phyloP scores from a whole-genome alignment of 1,140 invertebrate genomes.

The Drosophila nannoptera region DNA sequence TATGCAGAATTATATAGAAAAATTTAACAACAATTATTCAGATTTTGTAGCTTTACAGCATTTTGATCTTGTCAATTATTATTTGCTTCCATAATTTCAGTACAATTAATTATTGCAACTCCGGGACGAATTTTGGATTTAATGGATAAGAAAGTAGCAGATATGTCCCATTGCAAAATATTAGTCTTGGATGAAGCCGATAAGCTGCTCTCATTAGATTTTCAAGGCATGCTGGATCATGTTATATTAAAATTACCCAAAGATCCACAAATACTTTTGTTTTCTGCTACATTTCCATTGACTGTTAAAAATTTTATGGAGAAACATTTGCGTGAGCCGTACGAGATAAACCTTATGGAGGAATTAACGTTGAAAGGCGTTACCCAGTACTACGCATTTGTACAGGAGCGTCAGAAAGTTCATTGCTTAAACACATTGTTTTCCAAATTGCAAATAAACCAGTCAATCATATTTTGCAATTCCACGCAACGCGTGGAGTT shows the following conservation, averaged over 20 bases:
- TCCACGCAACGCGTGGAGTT: constrained; percentile 99
- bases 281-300: constrained; percentile 99
- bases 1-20: background rate
- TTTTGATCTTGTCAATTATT: constrained; percentile 1
- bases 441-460: constrained; percentile 99
- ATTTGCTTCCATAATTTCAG: constrained; percentile 80
- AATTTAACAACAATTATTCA: background rate
- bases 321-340: constrained; percentile 96
- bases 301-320: constrained; percentile 99
- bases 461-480: constrained; percentile 99
- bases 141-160: constrained; percentile 99
- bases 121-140: constrained; percentile 99
- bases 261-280: constrained; percentile 98
- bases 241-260: constrained; percentile 95
- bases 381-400: constrained; percentile 99
- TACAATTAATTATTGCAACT: constrained; percentile 99
- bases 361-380: constrained; percentile 99
- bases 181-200: constrained; percentile 99
- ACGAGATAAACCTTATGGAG: constrained; percentile 99
- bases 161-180: constrained; percentile 97
- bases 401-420: constrained; percentile 99
- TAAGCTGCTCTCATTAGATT: constrained; percentile 99
- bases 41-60: background rate
- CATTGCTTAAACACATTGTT: constrained; percentile 99
- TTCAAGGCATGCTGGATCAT: constrained; percentile 98